Percentiles rank a stretch among this genome's conserved stretches.
Conservation (phyloP, 2,113 vertebrate genomes). For the Diphyllodes magnificus region DNA sequence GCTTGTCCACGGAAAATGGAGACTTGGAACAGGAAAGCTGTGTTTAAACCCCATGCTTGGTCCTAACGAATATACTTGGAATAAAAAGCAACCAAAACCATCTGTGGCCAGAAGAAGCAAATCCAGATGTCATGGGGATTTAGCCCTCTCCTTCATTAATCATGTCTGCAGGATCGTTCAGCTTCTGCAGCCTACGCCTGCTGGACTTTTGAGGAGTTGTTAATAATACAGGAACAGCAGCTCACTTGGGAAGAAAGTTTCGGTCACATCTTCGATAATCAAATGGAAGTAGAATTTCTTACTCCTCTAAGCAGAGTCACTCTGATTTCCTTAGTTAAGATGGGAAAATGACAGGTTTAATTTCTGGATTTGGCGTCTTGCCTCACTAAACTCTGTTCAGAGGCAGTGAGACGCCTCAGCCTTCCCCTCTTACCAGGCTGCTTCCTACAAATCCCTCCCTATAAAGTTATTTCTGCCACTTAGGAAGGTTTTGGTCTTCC, state of each 20-base stretch:
- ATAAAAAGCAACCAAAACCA: conserved; percentile 38
- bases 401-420: not conserved
- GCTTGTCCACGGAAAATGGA: not conserved
- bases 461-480: not conserved
- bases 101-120: conserved; percentile 43
- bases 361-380: not conserved
- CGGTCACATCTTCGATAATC: not conserved
- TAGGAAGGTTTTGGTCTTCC: not conserved
- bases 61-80: not conserved
- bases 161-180: not conserved
- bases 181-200: not conserved
- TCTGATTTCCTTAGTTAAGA: not conserved
- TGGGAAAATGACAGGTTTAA: not conserved
- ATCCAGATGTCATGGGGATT: conserved; percentile 30
- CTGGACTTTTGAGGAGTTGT: not conserved
- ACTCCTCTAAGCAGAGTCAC: not conserved
- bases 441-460: not conserved
- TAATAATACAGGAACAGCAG: not conserved
- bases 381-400: not conserved
- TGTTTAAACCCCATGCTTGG: conserved; percentile 4
- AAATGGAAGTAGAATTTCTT: not conserved
- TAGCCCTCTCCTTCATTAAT: conserved; percentile 11
- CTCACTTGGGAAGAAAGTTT: not conserved
- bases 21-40: conserved; percentile 40
- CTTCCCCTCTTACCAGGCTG: not conserved